Percentiles rank a stretch among this genome's conserved stretches.
These are phyloP conservation scores for Benitochromis conjunctus DNA, from an alignment of 2,113 vertebrate genomes.

Conservation along the genomic window DNA sequence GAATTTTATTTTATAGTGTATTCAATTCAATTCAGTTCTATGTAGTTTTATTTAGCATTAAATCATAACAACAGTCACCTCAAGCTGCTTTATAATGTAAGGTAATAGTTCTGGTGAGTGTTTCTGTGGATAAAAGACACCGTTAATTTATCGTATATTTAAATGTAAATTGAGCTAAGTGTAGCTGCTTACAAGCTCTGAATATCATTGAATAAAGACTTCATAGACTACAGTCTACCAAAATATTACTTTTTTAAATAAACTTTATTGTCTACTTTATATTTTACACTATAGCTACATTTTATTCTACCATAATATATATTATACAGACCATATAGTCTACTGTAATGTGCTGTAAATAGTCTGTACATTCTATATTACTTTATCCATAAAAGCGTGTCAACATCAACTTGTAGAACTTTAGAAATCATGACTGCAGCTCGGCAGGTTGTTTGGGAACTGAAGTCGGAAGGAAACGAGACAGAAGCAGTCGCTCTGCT, in stretches of 20 bases:
- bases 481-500: background rate
- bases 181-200: constrained; percentile 7
- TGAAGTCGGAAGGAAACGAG: background rate
- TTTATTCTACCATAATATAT: constrained; percentile 39
- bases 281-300: constrained; percentile 55
- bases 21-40: background rate
- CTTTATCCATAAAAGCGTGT: background rate
- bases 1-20: background rate
- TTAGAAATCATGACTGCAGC: constrained; percentile 18
- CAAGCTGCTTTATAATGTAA: background rate
- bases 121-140: background rate
- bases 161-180: no score
- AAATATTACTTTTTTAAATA: constrained; percentile 27
- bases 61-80: background rate
- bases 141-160: background rate
- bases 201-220: constrained; percentile 19
- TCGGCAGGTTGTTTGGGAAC: background rate
- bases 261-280: constrained; percentile 9
- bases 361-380: constrained; percentile 18
- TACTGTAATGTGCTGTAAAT: constrained; percentile 29
- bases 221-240: constrained; percentile 6
- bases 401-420: constrained; percentile 11
- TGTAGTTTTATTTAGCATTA: background rate
- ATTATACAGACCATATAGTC: constrained; percentile 39
- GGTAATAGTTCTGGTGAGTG: background rate